Base-by-base conservation (phyloP, 2,888 invertebrate genomes). In the Eupithecia insigniata region DNA sequence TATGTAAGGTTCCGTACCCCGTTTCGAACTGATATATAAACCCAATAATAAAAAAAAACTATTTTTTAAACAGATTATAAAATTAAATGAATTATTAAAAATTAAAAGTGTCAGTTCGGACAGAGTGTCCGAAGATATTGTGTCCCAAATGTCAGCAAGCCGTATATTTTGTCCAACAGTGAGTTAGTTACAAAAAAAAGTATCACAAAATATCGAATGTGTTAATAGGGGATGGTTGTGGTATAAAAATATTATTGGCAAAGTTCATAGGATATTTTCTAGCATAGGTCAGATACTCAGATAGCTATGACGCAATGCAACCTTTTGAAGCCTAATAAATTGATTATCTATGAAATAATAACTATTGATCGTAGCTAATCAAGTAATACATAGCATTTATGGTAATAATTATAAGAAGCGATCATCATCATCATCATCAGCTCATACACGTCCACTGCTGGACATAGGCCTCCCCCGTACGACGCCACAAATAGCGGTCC, bases 301-400 rank as follows among this genome's bases (percentile, higher is more conserved):
- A 34, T 34, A 34, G 8, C 14, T 28, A 60, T 60, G 60, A 60
- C 18, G 28, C 18, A 60, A 60, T 58, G 28, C 6, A 60, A 16
- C 60, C 30, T 60, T 36, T 58, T 60, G 55, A 55, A 60, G 60
- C 18, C 16, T 60, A 60, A 60, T 60, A 60, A 60, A 60, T 60
- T 71, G 70, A 74, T 74, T 74, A 69, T 61, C 66, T 39, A 69
- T 70, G 36, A 58, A 72, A 55, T 72, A 64, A 67, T 68, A 60
- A 51, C 36, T 67, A 67, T 60, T 30, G 39, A 70, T 60, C 70
- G 65, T 64, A 60, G 34, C 69, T 70, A 67, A 73, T 70, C 64
- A 64, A 67, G 73, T 60, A 60, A 60, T 60, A 5, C 30, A 60
- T 60, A 16, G 30, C 8, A 18, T 60, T 60, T 60, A 60, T 60